A percentile compares a stretch with the other conserved stretches of the same genome.
Conservation (phyloP, 2,113 vertebrate species). For the Pristiophorus japonicus region DNA sequence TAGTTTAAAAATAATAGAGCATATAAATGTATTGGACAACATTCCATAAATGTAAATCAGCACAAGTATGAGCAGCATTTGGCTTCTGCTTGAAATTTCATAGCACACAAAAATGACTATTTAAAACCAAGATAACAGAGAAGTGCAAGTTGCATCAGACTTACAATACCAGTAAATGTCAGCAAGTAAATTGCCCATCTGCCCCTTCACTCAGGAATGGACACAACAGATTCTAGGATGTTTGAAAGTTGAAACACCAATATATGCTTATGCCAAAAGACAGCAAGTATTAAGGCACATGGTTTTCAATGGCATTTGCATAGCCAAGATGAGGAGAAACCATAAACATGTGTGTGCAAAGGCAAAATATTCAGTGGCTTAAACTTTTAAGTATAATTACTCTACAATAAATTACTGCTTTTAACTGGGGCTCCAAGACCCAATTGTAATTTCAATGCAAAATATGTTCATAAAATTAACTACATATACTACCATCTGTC, state of each 20-base stretch:
- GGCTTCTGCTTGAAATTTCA: not conserved
- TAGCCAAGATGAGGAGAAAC: not conserved
- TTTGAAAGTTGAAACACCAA: not conserved
- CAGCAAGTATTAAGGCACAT: constrained; percentile 3
- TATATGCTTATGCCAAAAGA: not conserved
- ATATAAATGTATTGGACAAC: not conserved
- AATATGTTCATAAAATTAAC: constrained; percentile 26
- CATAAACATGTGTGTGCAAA: not conserved
- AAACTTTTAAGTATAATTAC: constrained; percentile 12
- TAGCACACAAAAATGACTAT: not conserved
- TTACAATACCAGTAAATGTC: not conserved
- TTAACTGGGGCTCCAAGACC: not conserved
- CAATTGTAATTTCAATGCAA: not conserved
- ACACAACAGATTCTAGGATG: too few relatives aligned
- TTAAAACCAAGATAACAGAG: not conserved
- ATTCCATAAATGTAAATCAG: not conserved
- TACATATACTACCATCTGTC: constrained; percentile 4
- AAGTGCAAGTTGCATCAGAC: not conserved
- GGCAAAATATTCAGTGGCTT: not conserved
- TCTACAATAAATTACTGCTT: not conserved
- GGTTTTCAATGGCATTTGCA: constrained; percentile 3
- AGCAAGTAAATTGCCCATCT: not conserved
- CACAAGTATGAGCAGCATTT: not conserved
- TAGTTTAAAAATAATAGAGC: not conserved
- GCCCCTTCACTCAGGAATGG: not conserved